Percentiles rank a stretch among this genome's conserved stretches.
Conservation (phyloP, 2,797 vertebrate species). For the Myiothlypis coronata region DNA sequence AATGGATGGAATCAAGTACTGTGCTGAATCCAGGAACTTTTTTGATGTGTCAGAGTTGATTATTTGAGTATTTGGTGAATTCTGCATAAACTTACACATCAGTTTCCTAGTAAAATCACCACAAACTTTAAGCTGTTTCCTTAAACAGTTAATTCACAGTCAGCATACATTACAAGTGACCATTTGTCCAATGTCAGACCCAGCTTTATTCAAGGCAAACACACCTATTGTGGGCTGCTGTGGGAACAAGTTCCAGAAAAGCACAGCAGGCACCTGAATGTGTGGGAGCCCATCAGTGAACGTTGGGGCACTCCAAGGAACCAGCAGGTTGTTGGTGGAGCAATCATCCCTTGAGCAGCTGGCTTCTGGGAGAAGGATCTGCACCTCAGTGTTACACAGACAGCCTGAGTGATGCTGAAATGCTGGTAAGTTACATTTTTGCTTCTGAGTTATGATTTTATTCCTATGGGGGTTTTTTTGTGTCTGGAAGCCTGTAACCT, state of each 20-base stretch:
- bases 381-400: neutral
- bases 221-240: neutral
- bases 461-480: neutral
- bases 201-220: neutral
- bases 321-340: neutral
- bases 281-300: neutral
- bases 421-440: slow-evolving; percentile 1
- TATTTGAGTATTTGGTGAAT: neutral
- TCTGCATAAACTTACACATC: neutral
- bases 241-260: neutral
- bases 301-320: neutral
- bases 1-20: neutral
- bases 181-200: neutral
- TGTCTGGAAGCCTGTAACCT: neutral
- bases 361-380: neutral
- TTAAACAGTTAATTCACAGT: neutral
- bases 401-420: neutral
- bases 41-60: neutral
- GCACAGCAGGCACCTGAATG: neutral
- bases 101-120: neutral
- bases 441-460: neutral
- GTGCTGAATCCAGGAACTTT: neutral
- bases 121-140: neutral
- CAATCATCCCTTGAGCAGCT: neutral
- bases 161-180: neutral